A percentile compares a stretch with the other conserved stretches of the same genome.
Evolutionary conservation across 2,797 vertebrate genomes (phyloP).

Genomic region (Amniataba percoides): DNA sequence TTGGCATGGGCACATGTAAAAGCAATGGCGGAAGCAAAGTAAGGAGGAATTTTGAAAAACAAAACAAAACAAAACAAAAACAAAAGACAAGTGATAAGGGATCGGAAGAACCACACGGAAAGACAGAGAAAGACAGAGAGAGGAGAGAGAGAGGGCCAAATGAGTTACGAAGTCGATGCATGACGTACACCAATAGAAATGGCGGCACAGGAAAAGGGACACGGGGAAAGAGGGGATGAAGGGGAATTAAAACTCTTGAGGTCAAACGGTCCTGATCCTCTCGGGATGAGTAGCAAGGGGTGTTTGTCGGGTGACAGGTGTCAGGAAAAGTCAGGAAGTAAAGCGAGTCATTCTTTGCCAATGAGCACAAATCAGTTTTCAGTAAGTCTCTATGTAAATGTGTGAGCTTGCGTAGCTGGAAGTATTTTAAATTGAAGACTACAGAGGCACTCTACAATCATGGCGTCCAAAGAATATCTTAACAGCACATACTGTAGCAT

Average conservation of each 20-base stretch:
- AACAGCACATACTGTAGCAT: slow-evolving; percentile 58
- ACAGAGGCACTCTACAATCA: slow-evolving; percentile 20
- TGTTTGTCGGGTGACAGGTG: slow-evolving; percentile 56
- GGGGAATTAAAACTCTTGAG: slow-evolving; percentile 78
- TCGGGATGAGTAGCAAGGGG: slow-evolving; percentile 51
- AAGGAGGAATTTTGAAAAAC: slow-evolving; percentile 6
- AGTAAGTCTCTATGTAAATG: slow-evolving; percentile 37
- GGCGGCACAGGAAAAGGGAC: slow-evolving; percentile 77
- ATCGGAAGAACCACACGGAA: slow-evolving; percentile 63
- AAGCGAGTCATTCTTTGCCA: slow-evolving; percentile 63
- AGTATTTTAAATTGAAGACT: slow-evolving; percentile 12
- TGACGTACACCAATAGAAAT: slow-evolving; percentile 82
- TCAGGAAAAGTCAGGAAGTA: slow-evolving; percentile 61
- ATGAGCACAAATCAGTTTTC: slow-evolving; percentile 45
- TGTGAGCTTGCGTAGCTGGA: slow-evolving; percentile 19
- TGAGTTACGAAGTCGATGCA: slow-evolving; percentile 81
- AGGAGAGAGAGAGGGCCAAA: slow-evolving; percentile 82
- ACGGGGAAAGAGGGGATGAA: slow-evolving; percentile 76
- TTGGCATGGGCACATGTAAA: slow-evolving; percentile 51
- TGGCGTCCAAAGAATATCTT: slow-evolving; percentile 35
- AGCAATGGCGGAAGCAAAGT: slow-evolving; percentile 45
- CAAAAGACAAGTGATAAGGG: slow-evolving; percentile 39
- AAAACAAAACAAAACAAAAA: slow-evolving; percentile 25
- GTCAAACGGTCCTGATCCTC: slow-evolving; percentile 76
- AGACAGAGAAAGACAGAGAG: slow-evolving; percentile 56